Evolutionary conservation across 2,797 vertebrate species (phyloP).

Genomic region (Sparus aurata): DNA sequence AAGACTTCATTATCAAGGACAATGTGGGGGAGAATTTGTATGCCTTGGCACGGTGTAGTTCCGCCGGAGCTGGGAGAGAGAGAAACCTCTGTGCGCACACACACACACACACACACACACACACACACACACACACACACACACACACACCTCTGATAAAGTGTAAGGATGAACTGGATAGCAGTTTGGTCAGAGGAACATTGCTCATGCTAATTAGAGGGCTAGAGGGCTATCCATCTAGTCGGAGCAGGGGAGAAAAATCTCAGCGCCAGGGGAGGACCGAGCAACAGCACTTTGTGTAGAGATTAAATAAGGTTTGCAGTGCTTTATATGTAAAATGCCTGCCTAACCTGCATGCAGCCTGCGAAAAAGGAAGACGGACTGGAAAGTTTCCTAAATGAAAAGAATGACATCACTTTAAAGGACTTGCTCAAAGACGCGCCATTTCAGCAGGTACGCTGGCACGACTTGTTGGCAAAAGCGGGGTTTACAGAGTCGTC

Average conservation of each 20-base stretch:
- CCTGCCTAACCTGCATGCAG: conserved; percentile 30
- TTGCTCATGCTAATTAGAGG: conserved; percentile 83
- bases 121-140: conserved; percentile 37
- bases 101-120: conserved; percentile 29
- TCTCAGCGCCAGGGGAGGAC: conserved; percentile 48
- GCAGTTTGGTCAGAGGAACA: conserved; percentile 77
- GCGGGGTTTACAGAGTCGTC: conserved; percentile 12
- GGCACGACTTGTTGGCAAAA: conserved; percentile 8
- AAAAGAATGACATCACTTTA: conserved; percentile 11
- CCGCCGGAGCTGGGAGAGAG: conserved; percentile 37
- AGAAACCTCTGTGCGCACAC: conserved; percentile 15
- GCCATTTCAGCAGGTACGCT: conserved; percentile 8
- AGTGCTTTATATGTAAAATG: conserved; percentile 62
- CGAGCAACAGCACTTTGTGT: conserved; percentile 57
- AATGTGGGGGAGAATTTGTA: conserved; percentile 51
- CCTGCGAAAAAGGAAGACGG: conserved; percentile 19
- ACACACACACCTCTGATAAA: conserved; percentile 64
- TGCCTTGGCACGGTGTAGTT: conserved; percentile 53
- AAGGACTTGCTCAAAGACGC: conserved; percentile 43
- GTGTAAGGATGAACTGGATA: conserved; percentile 71
- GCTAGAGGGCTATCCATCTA: conserved; percentile 78
- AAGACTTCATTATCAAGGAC: conserved; percentile 77
- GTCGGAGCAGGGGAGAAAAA: conserved; percentile 56
- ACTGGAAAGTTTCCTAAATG: conserved; percentile 25
- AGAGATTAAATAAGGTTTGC: conserved; percentile 71